A percentile compares a stretch with the other conserved stretches of the same genome.
Conservation (phyloP, 2,113 vertebrate species). For the Crotalus helleri region DNA sequence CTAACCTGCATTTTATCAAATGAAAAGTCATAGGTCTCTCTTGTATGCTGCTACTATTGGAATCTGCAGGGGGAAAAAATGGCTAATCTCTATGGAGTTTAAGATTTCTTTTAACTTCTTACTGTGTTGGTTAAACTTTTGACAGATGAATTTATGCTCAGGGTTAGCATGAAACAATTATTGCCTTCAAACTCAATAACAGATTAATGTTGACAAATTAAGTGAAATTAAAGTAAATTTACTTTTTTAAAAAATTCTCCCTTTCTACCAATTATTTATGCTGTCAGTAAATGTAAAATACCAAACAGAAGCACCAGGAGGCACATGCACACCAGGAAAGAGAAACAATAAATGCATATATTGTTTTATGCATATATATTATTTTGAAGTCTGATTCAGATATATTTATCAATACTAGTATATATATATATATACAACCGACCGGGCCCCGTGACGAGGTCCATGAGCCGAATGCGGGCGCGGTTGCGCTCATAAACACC, state of each 20-base stretch:
- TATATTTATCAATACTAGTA: no score
- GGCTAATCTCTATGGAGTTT: not conserved
- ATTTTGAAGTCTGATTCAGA: not conserved
- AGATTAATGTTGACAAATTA: not conserved
- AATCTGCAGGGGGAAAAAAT: not conserved
- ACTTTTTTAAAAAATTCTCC: not conserved
- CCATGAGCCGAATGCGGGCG: no score
- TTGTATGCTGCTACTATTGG: not conserved
- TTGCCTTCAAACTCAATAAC: constrained; percentile 9
- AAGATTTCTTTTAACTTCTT: not conserved
- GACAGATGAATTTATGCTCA: not conserved
- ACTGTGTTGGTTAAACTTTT: not conserved
- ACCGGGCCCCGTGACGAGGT: no score
- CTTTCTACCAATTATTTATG: constrained; percentile 4
- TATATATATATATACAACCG: not conserved
- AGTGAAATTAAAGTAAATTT: constrained; percentile 14
- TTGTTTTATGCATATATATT: not conserved
- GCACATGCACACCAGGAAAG: not conserved
- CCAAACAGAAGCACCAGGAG: not conserved
- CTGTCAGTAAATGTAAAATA: not conserved
- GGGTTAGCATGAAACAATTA: not conserved
- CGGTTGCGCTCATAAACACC: no score
- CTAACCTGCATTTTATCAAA: not conserved
- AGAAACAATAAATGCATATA: not conserved
- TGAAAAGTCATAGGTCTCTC: not conserved